These are phyloP conservation scores for Muscicapa striata DNA, from an alignment of 2,797 vertebrate species.

Conservation along the genomic window DNA sequence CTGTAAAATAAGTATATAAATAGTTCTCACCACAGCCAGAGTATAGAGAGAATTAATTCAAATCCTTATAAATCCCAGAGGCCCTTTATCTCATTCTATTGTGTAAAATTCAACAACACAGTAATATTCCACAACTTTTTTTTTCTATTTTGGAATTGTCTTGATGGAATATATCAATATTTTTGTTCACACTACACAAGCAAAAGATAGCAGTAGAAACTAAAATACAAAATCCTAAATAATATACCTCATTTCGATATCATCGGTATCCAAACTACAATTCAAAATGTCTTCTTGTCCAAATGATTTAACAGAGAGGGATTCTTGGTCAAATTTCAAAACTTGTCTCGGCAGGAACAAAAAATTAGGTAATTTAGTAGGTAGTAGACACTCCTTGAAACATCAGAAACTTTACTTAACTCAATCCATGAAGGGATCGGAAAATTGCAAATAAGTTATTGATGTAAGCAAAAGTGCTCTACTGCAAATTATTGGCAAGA, in stretches of 20 bases:
- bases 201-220: constrained; percentile 18
- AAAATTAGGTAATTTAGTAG: neutral
- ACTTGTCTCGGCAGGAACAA: neutral
- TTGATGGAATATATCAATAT: neutral
- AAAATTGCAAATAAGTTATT: neutral
- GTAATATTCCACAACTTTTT: neutral
- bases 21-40: neutral
- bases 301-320: neutral
- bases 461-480: neutral
- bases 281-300: neutral
- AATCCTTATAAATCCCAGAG: constrained; percentile 35
- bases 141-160: constrained; percentile 2
- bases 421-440: neutral
- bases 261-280: neutral
- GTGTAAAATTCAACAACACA: constrained; percentile 17
- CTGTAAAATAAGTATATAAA: constrained; percentile 38
- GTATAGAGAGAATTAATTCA: constrained; percentile 41
- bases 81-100: constrained; percentile 5
- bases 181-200: neutral
- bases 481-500: neutral
- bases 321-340: neutral
- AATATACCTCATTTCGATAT: neutral
- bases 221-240: neutral
- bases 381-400: neutral
- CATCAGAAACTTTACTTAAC: neutral